These are phyloP conservation scores for Hemaris fuciformis DNA, from an alignment of 2,888 invertebrate genomes.

Conservation along the genomic window DNA sequence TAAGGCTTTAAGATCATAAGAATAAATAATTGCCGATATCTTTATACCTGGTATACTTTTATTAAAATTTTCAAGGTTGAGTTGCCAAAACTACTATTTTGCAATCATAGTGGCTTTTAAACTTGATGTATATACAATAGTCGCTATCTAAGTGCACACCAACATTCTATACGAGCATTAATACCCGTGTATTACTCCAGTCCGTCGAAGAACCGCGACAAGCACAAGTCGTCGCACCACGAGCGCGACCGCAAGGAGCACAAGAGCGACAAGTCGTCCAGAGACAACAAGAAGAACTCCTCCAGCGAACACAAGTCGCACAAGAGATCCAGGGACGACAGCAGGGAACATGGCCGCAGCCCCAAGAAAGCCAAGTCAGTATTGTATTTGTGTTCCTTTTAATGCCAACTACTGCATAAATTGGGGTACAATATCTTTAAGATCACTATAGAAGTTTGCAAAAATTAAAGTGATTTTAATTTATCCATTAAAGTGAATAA, in stretches of 20 bases:
- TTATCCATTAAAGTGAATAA: no score
- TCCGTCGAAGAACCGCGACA: conserved; percentile 75
- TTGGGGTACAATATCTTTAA: no score
- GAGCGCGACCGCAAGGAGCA: conserved; percentile 47
- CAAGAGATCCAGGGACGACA: conserved; percentile 90
- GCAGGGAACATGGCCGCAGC: conserved; percentile 84
- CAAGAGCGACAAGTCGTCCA: conserved; percentile 48
- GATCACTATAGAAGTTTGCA: no score
- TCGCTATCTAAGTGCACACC: not conserved
- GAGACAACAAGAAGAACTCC: conserved; percentile 62
- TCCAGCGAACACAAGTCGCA: conserved; percentile 69
- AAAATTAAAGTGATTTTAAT: no score
- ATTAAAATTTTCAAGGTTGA: no score
- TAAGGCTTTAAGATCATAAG: no score
- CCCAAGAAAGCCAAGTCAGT: conserved; percentile 86
- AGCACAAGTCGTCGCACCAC: conserved; percentile 66
- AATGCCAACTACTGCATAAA: no score
- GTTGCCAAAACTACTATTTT: no score
- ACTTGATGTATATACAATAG: no score
- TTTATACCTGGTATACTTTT: not conserved
- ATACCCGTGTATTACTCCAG: conserved; percentile 38
- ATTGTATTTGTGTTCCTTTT: no score
- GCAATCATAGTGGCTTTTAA: no score
- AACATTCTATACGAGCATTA: not conserved
- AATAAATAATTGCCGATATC: not conserved